Conservation (phyloP, 2,888 invertebrate genomes). For the Zaprionus obscuricornis region DNA sequence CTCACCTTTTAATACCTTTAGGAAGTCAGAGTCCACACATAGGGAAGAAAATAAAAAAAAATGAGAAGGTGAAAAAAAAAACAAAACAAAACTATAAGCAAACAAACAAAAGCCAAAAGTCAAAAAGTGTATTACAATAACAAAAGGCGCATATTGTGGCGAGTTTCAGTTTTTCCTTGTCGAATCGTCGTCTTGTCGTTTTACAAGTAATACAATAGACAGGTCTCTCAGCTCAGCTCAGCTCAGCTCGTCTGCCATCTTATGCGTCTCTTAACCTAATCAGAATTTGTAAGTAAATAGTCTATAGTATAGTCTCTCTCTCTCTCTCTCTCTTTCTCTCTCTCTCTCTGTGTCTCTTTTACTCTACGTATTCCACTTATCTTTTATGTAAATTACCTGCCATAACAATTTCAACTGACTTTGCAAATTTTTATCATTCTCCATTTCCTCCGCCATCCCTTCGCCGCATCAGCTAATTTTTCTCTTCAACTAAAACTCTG, state of each 20-base stretch:
- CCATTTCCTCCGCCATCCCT: neutral
- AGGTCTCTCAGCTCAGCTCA: constrained; percentile 48
- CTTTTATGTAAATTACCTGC: constrained; percentile 75
- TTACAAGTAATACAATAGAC: constrained; percentile 67
- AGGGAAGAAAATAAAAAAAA: constrained; percentile 27
- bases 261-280: constrained; percentile 51
- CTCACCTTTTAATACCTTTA: constrained; percentile 74
- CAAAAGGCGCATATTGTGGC: constrained; percentile 64
- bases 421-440: too few species aligned
- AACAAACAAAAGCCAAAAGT: constrained; percentile 16
- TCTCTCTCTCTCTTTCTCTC: constrained; percentile 1
- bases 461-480: neutral
- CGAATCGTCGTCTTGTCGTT: too few species aligned
- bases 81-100: constrained; percentile 52
- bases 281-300: constrained; percentile 75
- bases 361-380: constrained; percentile 61
- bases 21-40: constrained; percentile 68
- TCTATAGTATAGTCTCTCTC: too few species aligned
- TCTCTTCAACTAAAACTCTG: constrained; percentile 24
- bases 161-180: constrained; percentile 45
- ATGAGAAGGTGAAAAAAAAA: constrained; percentile 27
- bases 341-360: constrained; percentile 7
- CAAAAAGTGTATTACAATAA: constrained; percentile 57
- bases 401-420: constrained; percentile 62
- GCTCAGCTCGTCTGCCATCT: neutral